Evolutionary conservation across 2,888 invertebrate species (phyloP).

Genomic region (Mimumesa dahlbomi): DNA sequence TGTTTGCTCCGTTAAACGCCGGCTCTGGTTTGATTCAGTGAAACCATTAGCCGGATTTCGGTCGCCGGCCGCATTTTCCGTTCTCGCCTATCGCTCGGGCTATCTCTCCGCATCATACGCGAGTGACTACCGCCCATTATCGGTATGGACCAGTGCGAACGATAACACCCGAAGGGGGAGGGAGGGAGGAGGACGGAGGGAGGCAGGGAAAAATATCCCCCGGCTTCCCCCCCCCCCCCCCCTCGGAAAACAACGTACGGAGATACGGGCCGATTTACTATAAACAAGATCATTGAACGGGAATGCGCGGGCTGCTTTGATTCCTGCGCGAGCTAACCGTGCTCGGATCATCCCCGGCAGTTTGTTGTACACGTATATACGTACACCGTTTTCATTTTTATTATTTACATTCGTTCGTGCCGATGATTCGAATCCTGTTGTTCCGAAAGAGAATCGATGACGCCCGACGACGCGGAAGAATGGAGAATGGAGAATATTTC

Average conservation of each 20-base stretch:
- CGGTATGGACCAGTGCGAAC: conserved; percentile 56
- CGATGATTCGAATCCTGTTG: background rate
- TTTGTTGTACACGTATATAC: too few species aligned
- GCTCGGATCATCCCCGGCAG: too few species aligned
- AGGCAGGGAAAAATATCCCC: conserved; percentile 55
- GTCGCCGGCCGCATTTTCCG: conserved; percentile 69
- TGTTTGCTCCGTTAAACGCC: conserved; percentile 79
- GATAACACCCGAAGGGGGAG: conserved; percentile 59
- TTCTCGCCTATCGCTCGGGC: conserved; percentile 56
- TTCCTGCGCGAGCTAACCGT: conserved; percentile 9
- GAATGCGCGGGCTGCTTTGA: conserved; percentile 24
- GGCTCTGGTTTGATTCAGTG: conserved; percentile 75
- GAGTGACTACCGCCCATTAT: conserved; percentile 65
- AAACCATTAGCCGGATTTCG: conserved; percentile 77
- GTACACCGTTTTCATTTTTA: background rate
- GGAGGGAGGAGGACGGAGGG: too few species aligned
- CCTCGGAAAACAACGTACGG: background rate
- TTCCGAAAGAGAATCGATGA: background rate
- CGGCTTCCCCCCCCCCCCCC: too few species aligned
- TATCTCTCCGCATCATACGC: conserved; percentile 66
- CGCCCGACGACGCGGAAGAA: too few species aligned
- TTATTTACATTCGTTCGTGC: background rate
- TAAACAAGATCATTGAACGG: conserved; percentile 55
- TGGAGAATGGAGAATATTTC: too few species aligned
- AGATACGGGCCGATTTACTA: conserved; percentile 35